Conservation (phyloP, 2,113 vertebrate genomes). For the Xenopus borealis region DNA sequence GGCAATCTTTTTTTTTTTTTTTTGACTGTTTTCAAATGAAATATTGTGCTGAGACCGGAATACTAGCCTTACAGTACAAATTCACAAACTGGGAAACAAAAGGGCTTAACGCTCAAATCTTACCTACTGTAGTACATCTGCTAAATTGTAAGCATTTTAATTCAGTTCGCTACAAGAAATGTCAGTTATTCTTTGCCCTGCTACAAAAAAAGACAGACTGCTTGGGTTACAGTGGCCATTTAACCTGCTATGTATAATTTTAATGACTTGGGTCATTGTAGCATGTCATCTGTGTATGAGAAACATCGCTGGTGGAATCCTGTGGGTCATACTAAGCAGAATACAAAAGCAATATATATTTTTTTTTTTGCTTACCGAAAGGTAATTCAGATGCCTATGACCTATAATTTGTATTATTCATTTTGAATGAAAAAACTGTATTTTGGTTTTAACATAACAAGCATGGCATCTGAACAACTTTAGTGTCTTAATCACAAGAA, state of each 20-base stretch:
- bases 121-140: neutral
- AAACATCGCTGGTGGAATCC: neutral
- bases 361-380: too few relatives aligned
- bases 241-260: neutral
- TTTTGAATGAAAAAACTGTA: too few relatives aligned
- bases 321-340: neutral
- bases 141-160: neutral
- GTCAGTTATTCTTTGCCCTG: neutral
- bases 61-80: neutral
- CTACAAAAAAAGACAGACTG: neutral
- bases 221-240: neutral
- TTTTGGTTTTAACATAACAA: too few relatives aligned
- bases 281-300: neutral
- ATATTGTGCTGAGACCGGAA: slow-evolving; percentile 54
- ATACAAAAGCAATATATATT: neutral
- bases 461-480: too few relatives aligned
- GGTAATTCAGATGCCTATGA: too few relatives aligned
- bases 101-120: neutral
- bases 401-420: too few relatives aligned
- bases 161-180: neutral
- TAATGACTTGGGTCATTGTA: neutral
- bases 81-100: neutral
- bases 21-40: slow-evolving; percentile 53
- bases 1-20: slow-evolving; percentile 55
- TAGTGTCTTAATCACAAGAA: too few relatives aligned